Conservation (phyloP, 2,113 vertebrate genomes). For the Aegotheles bennettii region DNA sequence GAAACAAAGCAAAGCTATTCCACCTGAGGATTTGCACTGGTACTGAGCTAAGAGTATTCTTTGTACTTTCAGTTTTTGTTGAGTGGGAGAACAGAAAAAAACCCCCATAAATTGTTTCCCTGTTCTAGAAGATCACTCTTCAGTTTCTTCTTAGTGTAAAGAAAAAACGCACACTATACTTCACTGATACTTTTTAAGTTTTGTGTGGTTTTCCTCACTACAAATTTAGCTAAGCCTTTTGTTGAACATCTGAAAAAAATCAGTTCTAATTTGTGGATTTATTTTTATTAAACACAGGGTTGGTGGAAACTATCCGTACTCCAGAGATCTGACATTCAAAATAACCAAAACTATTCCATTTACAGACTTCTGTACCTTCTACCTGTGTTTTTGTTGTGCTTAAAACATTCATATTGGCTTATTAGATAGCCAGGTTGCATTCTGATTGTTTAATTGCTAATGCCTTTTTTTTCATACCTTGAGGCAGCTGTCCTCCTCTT, state of each 20-base stretch:
- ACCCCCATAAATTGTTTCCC: background rate
- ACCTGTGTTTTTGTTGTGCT: background rate
- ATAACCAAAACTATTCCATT: background rate
- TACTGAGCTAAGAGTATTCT: background rate
- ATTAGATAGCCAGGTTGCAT: background rate
- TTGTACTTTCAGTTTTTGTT: background rate
- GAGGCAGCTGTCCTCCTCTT: background rate
- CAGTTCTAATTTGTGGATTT: background rate
- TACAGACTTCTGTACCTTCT: background rate
- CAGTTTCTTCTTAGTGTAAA: background rate
- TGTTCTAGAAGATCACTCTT: background rate
- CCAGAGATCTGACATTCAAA: background rate
- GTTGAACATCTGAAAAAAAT: background rate
- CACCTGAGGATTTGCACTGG: background rate
- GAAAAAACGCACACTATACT: fast-evolving
- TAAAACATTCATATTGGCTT: background rate
- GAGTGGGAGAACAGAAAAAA: background rate
- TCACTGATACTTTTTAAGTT: background rate
- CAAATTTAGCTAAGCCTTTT: background rate
- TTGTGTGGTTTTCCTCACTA: background rate
- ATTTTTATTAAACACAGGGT: background rate
- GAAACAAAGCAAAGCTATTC: background rate
- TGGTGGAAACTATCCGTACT: background rate
- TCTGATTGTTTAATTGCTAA: background rate
- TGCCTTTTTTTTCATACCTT: background rate